Base-by-base conservation (phyloP, 2,888 invertebrate genomes). In the Schrankia costaestrigalis region DNA sequence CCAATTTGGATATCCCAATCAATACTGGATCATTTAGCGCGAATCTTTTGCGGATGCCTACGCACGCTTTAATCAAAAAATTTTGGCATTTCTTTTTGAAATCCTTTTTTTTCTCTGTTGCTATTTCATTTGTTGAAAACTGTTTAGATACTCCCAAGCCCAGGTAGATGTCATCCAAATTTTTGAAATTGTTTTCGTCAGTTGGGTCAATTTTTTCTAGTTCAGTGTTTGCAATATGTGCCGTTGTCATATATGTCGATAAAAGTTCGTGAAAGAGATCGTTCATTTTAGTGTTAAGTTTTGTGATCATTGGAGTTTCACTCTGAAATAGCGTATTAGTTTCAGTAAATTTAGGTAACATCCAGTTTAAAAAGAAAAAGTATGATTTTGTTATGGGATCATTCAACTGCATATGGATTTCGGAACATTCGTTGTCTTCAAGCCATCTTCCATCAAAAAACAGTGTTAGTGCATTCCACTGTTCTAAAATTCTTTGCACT, bases 291-390 rank as follows among this genome's bases (percentile, higher is more conserved):
- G 31, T 13, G 25, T 29, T 31, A 19, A 40, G 12, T 35, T 35
- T 40, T 35, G 40, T 40, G 27, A 40, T 40, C 40, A 40, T 31
- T 35, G 35, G 40, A 29, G 28, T 31, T 19, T 40, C 35, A 28
- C 36, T 41, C 25, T 41, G 35, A 41, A 41, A 36, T 27, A 36
- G 24, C 18, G 36, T 35, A 30, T 31, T 35, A 21, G 35, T 10
- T 26, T 30, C 10, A 8, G 26, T 33, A 21, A 33, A 34, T 35
- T 40, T 40, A 28, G 40, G 40, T 13, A 35, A 26, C 37, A 42
- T 42, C 42, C 37, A 42, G 30, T 26, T 31, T 13, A 35, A 26
- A 26, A 35, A 35, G 26, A 19, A 43, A 39, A 36, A 36, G 26
- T 27, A 33, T 22, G 32, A 9, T 25, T 42, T 38, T 26, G 27